Percentiles rank a stretch among this genome's conserved stretches.
Evolutionary conservation across 2,113 vertebrate species (phyloP).

Genomic region (Sterrhoptilus dennistouni): DNA sequence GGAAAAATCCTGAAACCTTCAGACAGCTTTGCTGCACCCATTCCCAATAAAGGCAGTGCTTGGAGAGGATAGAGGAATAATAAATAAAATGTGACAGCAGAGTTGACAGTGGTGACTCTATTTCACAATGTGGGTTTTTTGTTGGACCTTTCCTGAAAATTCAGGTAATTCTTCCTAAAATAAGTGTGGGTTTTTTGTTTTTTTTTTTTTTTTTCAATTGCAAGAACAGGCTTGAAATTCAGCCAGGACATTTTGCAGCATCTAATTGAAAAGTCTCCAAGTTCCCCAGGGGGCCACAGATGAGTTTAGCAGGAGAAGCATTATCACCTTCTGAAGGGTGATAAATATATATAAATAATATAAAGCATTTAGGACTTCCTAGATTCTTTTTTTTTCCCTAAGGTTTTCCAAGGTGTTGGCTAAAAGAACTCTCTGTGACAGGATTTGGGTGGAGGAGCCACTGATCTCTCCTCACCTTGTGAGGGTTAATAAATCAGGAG

Average conservation of each 20-base stretch:
- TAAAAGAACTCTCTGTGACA: background rate
- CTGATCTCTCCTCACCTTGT: background rate
- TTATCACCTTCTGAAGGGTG: background rate
- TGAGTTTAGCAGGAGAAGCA: background rate
- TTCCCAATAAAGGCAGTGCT: background rate
- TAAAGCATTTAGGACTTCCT: background rate
- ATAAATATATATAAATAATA: background rate
- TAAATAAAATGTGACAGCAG: background rate
- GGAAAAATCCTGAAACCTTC: background rate
- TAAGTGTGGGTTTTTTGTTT: background rate
- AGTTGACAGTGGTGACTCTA: background rate
- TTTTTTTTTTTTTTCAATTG: background rate
- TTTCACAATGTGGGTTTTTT: too few relatives aligned
- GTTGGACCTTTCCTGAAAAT: background rate
- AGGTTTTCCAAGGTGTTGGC: background rate
- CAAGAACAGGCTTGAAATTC: background rate
- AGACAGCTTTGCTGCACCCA: background rate
- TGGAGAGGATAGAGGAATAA: background rate
- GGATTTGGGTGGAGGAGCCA: background rate
- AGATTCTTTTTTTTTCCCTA: too few relatives aligned
- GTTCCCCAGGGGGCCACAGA: fast-evolving
- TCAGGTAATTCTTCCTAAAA: background rate
- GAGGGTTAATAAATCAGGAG: background rate
- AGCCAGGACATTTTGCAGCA: background rate
- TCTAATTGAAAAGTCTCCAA: background rate